Evolutionary conservation across 2,888 invertebrate genomes (phyloP), one percentile per base, ranked within the genome.

Genomic region (Coremacera marginata): DNA sequence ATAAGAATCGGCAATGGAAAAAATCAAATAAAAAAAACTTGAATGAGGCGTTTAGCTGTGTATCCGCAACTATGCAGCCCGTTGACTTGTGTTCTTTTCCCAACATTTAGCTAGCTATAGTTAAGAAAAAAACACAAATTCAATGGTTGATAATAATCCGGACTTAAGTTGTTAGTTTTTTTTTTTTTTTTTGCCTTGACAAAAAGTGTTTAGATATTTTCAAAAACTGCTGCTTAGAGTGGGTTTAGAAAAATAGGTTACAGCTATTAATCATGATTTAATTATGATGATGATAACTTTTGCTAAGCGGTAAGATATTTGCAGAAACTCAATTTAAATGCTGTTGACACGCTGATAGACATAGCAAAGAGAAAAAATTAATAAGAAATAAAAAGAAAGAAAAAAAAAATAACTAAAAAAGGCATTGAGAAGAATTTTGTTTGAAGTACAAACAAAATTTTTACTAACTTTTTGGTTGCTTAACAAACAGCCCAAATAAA

Each of bases 251-350:
- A 71, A 60, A 57, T 71, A 37, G 71, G 71, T 71, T 71, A 71
- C 37, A 71, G 25, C 60, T 57, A 71, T 71, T 71, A 57, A 71
- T 71, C 60, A 57, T 57, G 4, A 57, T 37, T 9, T 16, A 34
- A 51, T 67, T 67, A 67, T 22, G 67, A 67, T 67, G 16, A 34
- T 14, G 37, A 60, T 60, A 3, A 27, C 9, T 11, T 60, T 19
- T 9, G 7, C 19, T 60, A 14, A 22, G 11, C 55, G 55, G 8
- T 27, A 14, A 60, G 4, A 22, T 25, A 22, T 27, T 9, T 16
- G 11, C 16, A 9, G 57, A 60, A 25, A 4, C 11, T 11, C 3
- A 22, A 27, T 60, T 22, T 25, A 60, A 60, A 60, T 60, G 2
- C 11, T 25, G 14, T 14, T 27, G 14, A 60, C 25, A 9, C 57